phyloP scores from a whole-genome alignment of 2,113 vertebrate genomes.

The Geococcyx californianus region DNA sequence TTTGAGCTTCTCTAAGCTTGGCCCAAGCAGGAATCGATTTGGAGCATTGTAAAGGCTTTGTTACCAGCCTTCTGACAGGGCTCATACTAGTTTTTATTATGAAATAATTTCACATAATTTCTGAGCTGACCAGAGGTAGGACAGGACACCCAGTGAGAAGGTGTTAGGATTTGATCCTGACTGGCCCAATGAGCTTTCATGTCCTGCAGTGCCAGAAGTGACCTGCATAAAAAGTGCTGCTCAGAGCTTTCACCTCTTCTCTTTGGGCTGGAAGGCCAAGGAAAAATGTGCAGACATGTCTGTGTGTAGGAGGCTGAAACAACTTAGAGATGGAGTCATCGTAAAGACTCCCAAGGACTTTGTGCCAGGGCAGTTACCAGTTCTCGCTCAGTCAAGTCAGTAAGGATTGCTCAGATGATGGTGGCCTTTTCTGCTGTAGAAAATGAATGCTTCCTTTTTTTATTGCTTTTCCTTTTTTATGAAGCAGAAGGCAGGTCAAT shows the following conservation, averaged over 20 bases:
- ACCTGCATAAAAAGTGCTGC: not conserved
- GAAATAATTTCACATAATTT: not conserved
- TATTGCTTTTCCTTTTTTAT: not conserved
- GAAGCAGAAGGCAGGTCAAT: slow-evolving; percentile 40
- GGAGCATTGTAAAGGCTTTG: not conserved
- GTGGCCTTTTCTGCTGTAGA: not conserved
- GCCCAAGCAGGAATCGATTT: not conserved
- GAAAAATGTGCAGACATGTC: rapidly evolving
- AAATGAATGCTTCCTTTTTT: not conserved
- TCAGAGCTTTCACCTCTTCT: not conserved
- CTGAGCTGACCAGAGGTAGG: not conserved
- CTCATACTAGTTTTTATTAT: not conserved
- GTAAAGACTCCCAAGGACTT: not conserved
- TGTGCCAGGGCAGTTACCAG: not conserved
- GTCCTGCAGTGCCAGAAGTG: not conserved
- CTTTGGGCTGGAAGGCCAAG: not conserved
- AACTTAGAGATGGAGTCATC: not conserved
- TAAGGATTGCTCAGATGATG: not conserved
- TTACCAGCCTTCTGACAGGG: not conserved
- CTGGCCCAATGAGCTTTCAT: not conserved
- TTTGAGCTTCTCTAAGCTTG: not conserved
- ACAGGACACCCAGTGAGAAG: not conserved
- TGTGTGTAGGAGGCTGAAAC: not conserved
- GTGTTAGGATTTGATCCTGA: not conserved
- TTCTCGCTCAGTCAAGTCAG: not conserved